Evolutionary conservation across 1,140 invertebrate species (phyloP).

Genomic region (Pogonus chalceus): DNA sequence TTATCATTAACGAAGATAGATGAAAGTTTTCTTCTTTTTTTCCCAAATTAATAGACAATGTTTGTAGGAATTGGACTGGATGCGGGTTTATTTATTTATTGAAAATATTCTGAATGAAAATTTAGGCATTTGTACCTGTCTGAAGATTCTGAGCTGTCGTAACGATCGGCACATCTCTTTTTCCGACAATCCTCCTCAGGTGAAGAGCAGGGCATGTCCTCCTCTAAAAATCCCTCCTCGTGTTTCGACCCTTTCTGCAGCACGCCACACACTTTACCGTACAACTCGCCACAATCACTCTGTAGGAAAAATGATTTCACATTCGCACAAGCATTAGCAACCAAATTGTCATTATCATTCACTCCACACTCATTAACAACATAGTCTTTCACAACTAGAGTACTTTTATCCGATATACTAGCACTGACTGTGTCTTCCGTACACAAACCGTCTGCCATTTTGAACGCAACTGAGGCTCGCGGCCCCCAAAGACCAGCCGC

Average conservation of each 20-base stretch:
- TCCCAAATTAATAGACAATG: too few species aligned
- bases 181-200: conserved; percentile 52
- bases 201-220: conserved; percentile 19
- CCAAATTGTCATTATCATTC: conserved; percentile 17
- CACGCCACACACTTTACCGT: conserved; percentile 23
- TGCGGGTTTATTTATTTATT: too few species aligned
- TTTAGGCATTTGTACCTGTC: conserved; percentile 61
- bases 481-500: conserved; percentile 23
- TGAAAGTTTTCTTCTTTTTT: too few species aligned
- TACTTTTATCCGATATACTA: conserved; percentile 25
- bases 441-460: conserved; percentile 39
- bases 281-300: conserved; percentile 28
- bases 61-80: too few species aligned
- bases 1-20: too few species aligned
- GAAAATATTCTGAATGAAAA: not conserved
- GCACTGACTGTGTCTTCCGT: conserved; percentile 25
- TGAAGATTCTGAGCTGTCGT: conserved; percentile 81
- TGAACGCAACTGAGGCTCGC: conserved; percentile 26
- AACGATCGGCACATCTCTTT: conserved; percentile 75
- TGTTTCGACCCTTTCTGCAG: conserved; percentile 13
- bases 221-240: conserved; percentile 26
- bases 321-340: conserved; percentile 15
- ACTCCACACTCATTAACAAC: conserved; percentile 20
- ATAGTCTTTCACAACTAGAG: conserved; percentile 23
- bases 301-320: conserved; percentile 26